Conservation (phyloP, 37 sponge, comb jelly and placozoan species). For the Diacarnus erythraeanus region DNA sequence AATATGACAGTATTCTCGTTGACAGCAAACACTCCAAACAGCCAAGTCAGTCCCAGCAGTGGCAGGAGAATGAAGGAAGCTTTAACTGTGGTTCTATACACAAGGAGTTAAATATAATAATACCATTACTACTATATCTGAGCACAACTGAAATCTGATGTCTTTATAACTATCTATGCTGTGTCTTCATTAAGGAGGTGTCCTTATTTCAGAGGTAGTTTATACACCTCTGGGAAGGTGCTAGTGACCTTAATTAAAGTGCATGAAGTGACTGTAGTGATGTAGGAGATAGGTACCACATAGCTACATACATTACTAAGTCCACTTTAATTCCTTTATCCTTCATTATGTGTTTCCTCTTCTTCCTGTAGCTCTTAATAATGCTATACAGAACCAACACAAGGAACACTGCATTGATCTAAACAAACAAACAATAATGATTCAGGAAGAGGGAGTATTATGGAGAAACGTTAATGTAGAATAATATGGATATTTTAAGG, state of each 20-base stretch:
- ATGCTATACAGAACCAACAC: conserved; percentile 25
- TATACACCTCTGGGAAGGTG: no score
- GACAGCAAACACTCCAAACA: conserved; percentile 67
- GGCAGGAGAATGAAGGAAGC: conserved; percentile 51
- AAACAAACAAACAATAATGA: background rate
- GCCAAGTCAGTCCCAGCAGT: conserved; percentile 63
- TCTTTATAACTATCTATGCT: no score
- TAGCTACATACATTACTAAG: background rate
- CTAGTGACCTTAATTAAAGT: no score
- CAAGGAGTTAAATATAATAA: background rate
- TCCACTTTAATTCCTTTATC: background rate
- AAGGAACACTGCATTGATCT: conserved; percentile 42
- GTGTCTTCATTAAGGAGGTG: no score
- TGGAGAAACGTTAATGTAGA: no score
- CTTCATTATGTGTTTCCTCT: background rate
- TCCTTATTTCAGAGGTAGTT: no score
- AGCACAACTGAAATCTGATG: no score
- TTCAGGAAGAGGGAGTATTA: no score
- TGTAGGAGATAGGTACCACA: no score
- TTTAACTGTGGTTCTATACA: conserved; percentile 14
- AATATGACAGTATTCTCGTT: conserved; percentile 58
- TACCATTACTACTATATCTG: no score
- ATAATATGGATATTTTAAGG: no score
- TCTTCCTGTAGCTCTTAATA: background rate
- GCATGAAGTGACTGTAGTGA: no score